These are phyloP conservation scores for Villa cingulata DNA, from an alignment of 2,888 invertebrate species.

Conservation along the genomic window DNA sequence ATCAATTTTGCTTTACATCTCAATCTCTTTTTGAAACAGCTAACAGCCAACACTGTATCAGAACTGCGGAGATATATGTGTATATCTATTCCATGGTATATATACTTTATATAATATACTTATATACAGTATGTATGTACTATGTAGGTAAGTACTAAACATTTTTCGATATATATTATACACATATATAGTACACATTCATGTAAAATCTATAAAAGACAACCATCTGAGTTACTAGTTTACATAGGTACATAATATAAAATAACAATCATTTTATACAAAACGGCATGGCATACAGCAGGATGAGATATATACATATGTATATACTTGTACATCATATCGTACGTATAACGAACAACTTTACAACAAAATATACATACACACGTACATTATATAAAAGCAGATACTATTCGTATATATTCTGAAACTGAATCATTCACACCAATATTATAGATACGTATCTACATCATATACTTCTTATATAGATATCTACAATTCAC, in stretches of 20 bases:
- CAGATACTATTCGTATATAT: no score
- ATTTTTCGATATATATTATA: no score
- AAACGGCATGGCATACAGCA: background rate
- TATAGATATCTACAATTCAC: no score
- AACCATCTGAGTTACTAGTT: background rate
- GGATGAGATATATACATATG: no score
- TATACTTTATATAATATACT: background rate
- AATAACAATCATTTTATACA: background rate
- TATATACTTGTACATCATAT: no score
- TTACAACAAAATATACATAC: background rate
- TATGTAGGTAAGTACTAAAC: no score
- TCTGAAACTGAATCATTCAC: background rate
- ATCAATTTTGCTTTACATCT: conserved; percentile 41
- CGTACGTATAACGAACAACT: no score
- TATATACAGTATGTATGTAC: no score
- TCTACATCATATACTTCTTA: no score
- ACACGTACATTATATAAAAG: no score
- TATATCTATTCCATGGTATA: background rate
- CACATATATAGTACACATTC: no score
- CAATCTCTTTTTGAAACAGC: conserved; percentile 33
- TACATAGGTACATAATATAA: background rate
- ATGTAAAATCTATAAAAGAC: background rate
- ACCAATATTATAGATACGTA: background rate
- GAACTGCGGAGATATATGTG: background rate
- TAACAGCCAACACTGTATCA: conserved; percentile 7